These are phyloP conservation scores for Zootoca vivipara DNA, from an alignment of 2,113 vertebrate genomes.

Conservation along the genomic window DNA sequence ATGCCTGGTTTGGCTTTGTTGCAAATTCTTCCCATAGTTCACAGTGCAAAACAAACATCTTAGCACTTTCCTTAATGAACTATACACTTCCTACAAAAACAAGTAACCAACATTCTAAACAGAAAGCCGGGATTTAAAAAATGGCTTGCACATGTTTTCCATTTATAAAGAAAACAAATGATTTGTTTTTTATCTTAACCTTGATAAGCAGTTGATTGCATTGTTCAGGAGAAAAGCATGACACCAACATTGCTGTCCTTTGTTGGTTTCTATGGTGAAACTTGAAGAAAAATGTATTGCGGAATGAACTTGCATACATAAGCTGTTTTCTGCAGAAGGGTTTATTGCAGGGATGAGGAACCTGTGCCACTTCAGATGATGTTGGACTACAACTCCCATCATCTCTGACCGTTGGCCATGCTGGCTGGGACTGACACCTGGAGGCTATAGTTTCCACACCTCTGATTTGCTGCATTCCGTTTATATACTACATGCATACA, in stretches of 20 bases:
- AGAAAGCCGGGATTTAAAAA: constrained; percentile 40
- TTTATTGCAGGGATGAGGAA: no score
- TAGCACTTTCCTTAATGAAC: constrained; percentile 56
- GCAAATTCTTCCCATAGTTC: constrained; percentile 60
- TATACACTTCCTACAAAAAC: constrained; percentile 65
- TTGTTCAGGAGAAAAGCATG: not conserved
- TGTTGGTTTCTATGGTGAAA: constrained; percentile 3
- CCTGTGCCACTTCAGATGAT: no score
- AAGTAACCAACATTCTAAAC: constrained; percentile 59
- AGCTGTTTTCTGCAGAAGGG: not conserved
- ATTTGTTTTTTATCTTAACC: constrained; percentile 18
- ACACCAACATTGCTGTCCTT: not conserved
- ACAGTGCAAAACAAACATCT: constrained; percentile 57
- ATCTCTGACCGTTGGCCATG: no score
- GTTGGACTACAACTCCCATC: no score
- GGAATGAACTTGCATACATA: not conserved
- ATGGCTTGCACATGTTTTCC: constrained; percentile 43
- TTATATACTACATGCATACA: no score
- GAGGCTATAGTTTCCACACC: no score
- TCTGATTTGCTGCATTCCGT: no score
- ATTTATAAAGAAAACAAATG: constrained; percentile 22
- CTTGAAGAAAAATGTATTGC: not conserved
- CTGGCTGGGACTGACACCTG: no score
- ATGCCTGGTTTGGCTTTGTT: constrained; percentile 32
- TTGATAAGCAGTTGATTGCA: constrained; percentile 21